A percentile compares a stretch with the other conserved stretches of the same genome.
phyloP scores from a whole-genome alignment of 2,888 invertebrate species.

The Salticus scenicus region DNA sequence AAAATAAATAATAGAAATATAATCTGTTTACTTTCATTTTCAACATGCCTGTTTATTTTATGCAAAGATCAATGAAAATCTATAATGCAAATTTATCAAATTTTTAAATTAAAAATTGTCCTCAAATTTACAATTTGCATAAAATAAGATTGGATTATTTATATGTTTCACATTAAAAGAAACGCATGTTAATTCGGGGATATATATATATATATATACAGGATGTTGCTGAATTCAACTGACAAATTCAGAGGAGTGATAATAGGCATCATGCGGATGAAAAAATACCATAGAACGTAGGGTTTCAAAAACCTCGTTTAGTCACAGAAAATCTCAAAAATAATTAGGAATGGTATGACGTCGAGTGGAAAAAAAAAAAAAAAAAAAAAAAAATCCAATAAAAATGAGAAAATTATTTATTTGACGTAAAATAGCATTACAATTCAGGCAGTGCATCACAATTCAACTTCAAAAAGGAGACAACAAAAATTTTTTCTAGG shows the following conservation, averaged over 20 bases:
- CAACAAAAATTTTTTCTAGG: not conserved
- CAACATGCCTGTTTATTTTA: too few relatives aligned
- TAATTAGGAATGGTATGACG: not conserved
- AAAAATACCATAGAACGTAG: not conserved
- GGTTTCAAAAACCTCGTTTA: not conserved
- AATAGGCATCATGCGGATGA: not conserved
- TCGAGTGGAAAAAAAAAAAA: slow-evolving; percentile 13
- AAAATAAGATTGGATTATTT: too few relatives aligned
- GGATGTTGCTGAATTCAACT: too few relatives aligned
- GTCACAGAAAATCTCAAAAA: not conserved
- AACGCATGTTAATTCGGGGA: too few relatives aligned
- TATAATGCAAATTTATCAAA: too few relatives aligned
- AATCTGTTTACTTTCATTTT: too few relatives aligned
- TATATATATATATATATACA: slow-evolving; percentile 12
- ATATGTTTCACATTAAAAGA: too few relatives aligned
- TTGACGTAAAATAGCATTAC: not conserved
- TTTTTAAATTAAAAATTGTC: too few relatives aligned
- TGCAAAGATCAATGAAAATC: too few relatives aligned
- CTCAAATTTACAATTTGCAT: too few relatives aligned
- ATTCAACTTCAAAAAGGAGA: not conserved
- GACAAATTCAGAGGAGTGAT: not conserved
- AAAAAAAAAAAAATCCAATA: not conserved
- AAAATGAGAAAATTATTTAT: not conserved
- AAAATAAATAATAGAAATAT: too few relatives aligned
- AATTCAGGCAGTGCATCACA: slow-evolving; percentile 6